Conservation (phyloP, 1,140 invertebrate species). For the Drosophila subpulchrella region DNA sequence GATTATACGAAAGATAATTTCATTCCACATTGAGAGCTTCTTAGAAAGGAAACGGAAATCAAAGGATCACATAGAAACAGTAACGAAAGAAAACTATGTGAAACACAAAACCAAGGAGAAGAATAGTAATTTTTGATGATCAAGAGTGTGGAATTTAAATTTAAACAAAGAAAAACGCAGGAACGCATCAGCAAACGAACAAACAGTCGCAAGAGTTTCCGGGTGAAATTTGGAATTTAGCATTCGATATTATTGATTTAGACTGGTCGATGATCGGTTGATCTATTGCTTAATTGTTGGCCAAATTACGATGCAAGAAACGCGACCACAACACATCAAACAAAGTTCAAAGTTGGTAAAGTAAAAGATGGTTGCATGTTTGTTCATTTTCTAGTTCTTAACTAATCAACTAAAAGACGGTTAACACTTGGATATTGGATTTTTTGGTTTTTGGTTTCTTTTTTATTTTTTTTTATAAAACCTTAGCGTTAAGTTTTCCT, state of each 20-base stretch:
- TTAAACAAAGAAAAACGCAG: slow-evolving; percentile 56
- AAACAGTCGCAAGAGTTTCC: slow-evolving; percentile 57
- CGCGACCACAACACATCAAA: slow-evolving; percentile 74
- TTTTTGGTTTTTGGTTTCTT: slow-evolving; percentile 37
- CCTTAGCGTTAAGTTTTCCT: slow-evolving; percentile 77
- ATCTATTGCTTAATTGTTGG: slow-evolving; percentile 74
- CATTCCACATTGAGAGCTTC: slow-evolving; percentile 75
- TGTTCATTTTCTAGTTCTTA: slow-evolving; percentile 78
- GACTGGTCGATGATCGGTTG: slow-evolving; percentile 23
- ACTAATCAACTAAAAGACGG: slow-evolving; percentile 76
- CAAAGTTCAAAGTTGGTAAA: slow-evolving; percentile 59
- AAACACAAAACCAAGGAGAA: slow-evolving; percentile 33
- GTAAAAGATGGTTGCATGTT: slow-evolving; percentile 75
- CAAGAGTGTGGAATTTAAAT: slow-evolving; percentile 10
- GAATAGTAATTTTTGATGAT: slow-evolving; percentile 12
- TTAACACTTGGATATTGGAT: slow-evolving; percentile 64
- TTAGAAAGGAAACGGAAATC: slow-evolving; percentile 40
- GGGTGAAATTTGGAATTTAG: slow-evolving; percentile 27
- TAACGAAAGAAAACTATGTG: slow-evolving; percentile 28
- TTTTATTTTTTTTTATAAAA: slow-evolving; percentile 42
- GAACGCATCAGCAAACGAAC: slow-evolving; percentile 76
- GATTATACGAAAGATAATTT: slow-evolving; percentile 33
- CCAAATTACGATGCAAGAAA: slow-evolving; percentile 46
- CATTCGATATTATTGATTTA: slow-evolving; percentile 22
- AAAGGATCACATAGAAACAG: slow-evolving; percentile 37